A percentile compares a stretch with the other conserved stretches of the same genome.
Evolutionary conservation across 2,888 invertebrate genomes (phyloP).

Genomic region (Lepidonotus clava): DNA sequence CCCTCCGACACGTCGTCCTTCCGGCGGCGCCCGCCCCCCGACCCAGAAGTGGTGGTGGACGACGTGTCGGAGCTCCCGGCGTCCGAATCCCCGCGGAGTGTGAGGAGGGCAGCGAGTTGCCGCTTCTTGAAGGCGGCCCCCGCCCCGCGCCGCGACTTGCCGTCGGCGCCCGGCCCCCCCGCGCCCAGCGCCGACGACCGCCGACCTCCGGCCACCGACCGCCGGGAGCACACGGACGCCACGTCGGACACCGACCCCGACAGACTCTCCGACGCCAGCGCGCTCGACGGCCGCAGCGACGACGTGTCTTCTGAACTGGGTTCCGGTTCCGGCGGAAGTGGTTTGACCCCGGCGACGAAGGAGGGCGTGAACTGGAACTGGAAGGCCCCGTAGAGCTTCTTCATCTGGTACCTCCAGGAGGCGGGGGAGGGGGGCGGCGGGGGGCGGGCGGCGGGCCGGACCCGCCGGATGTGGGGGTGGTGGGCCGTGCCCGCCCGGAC

Average conservation of each 20-base stretch:
- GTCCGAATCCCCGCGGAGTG: conserved; percentile 21
- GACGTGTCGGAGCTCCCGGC: not conserved
- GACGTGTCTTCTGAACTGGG: not conserved
- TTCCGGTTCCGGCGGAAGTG: conserved; percentile 38
- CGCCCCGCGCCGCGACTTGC: not conserved
- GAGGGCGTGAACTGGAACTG: conserved; percentile 71
- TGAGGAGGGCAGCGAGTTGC: not conserved
- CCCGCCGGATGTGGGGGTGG: not conserved
- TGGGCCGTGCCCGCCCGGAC: not conserved
- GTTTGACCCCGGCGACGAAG: conserved; percentile 12
- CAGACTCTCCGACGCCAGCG: not conserved
- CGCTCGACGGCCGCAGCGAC: conserved; percentile 9
- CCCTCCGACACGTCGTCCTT: not conserved
- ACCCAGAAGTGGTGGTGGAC: not conserved
- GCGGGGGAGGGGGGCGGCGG: not conserved
- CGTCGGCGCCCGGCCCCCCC: not conserved
- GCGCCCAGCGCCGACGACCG: not conserved
- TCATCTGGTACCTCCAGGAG: conserved; percentile 69
- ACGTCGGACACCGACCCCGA: conserved; percentile 15
- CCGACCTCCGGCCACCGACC: not conserved
- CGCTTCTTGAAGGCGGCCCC: not conserved
- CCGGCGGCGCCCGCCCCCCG: not conserved
- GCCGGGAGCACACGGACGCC: not conserved
- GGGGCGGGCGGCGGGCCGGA: not conserved
- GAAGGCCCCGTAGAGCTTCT: conserved; percentile 69